A percentile compares a stretch with the other conserved stretches of the same genome.
Evolutionary conservation across 2,888 invertebrate species (phyloP).

Genomic region (Helicoverpa assulta): DNA sequence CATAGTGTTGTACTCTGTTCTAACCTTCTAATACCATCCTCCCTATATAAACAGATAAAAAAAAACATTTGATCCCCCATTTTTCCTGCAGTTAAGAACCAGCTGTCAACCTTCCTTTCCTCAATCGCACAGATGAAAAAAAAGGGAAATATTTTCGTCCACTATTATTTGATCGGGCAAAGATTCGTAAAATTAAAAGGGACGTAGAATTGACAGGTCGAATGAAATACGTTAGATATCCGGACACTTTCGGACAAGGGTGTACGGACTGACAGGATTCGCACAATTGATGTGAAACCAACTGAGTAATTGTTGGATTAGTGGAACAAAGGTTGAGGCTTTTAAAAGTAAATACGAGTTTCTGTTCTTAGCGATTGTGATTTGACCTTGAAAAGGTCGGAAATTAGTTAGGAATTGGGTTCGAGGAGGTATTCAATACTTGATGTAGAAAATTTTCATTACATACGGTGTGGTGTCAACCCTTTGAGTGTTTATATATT

Average conservation of each 20-base stretch:
- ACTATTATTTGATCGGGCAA: conserved; percentile 37
- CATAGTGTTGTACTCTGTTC: too few relatives aligned
- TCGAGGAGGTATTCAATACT: background rate
- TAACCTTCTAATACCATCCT: background rate
- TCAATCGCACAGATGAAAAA: conserved; percentile 34
- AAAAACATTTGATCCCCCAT: conserved; percentile 9
- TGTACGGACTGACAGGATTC: conserved; percentile 38
- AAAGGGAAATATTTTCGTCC: conserved; percentile 43
- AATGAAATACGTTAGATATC: conserved; percentile 47
- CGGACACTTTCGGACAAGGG: conserved; percentile 47
- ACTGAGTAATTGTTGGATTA: conserved; percentile 40
- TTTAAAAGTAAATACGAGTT: conserved; percentile 33
- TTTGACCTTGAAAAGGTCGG: conserved; percentile 9
- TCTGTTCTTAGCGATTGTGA: conserved; percentile 8
- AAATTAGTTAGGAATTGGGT: background rate
- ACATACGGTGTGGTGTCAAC: too few relatives aligned
- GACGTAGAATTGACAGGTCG: conserved; percentile 50
- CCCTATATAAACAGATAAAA: background rate
- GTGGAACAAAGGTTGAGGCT: conserved; percentile 24
- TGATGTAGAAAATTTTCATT: too few relatives aligned
- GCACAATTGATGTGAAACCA: conserved; percentile 41
- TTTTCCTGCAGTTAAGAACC: conserved; percentile 21
- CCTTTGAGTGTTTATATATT: background rate
- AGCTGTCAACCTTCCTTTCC: conserved; percentile 31
- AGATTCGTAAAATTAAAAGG: conserved; percentile 59